These are phyloP conservation scores for Oithona nana DNA, from an alignment of 2,888 invertebrate species.

Conservation along the genomic window DNA sequence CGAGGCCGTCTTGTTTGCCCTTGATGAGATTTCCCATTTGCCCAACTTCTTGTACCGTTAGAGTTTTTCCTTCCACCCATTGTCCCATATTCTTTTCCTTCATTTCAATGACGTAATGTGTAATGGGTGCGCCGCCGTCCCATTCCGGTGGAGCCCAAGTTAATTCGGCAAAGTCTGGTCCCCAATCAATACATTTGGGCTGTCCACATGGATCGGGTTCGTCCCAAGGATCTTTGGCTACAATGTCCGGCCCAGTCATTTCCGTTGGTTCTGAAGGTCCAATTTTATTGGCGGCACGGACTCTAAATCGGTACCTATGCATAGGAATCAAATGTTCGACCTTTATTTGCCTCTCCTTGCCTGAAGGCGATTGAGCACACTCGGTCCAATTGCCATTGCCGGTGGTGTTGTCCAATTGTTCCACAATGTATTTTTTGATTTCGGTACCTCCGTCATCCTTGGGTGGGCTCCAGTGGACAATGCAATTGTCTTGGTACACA, in stretches of 20 bases:
- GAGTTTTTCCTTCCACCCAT: conserved; percentile 28
- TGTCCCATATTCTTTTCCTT: conserved; percentile 25
- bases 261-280: conserved; percentile 56
- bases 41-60: conserved; percentile 38
- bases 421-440: conserved; percentile 28
- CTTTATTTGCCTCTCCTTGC: conserved; percentile 5
- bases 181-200: conserved; percentile 32
- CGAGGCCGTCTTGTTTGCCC: conserved; percentile 62
- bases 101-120: conserved; percentile 31
- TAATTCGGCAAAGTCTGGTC: conserved; percentile 29
- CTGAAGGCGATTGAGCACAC: conserved; percentile 1
- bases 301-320: conserved; percentile 75
- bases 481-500: conserved; percentile 27
- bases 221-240: conserved; percentile 31
- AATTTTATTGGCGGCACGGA: conserved; percentile 80
- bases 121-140: conserved; percentile 34
- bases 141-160: conserved; percentile 30
- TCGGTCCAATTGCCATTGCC: conserved; percentile 23
- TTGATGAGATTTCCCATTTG: conserved; percentile 57
- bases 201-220: conserved; percentile 32
- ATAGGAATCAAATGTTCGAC: conserved; percentile 25
- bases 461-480: conserved; percentile 30
- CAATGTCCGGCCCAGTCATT: conserved; percentile 25
- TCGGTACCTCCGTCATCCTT: conserved; percentile 29
- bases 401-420: conserved; percentile 28